phyloP scores from a whole-genome alignment of 2,888 invertebrate species.

The Colletes collaris region DNA sequence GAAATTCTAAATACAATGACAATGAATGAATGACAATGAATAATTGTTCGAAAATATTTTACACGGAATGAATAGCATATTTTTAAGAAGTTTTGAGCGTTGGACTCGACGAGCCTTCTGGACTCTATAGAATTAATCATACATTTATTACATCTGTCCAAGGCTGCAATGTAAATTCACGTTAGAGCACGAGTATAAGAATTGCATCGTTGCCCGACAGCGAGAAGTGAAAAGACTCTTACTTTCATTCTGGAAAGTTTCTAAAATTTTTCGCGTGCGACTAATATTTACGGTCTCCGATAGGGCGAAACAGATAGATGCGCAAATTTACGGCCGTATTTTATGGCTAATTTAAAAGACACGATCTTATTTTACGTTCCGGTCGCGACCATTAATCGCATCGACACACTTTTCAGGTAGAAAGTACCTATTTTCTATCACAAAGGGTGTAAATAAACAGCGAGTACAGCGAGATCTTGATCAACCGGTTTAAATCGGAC shows the following conservation, averaged over 20 bases:
- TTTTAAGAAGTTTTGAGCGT: no score
- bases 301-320: not conserved
- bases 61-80: no score
- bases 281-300: conserved; percentile 6
- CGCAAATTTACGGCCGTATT: conserved; percentile 22
- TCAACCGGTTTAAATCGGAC: no score
- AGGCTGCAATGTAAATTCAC: not conserved
- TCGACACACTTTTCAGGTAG: conserved; percentile 13
- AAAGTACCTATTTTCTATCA: not conserved
- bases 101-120: no score
- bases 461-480: no score
- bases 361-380: conserved; percentile 15
- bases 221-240: conserved; percentile 78
- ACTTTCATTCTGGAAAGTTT: conserved; percentile 74
- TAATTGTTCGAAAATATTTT: no score
- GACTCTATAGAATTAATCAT: no score
- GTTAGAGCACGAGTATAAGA: not conserved
- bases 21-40: no score
- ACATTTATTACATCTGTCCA: not conserved
- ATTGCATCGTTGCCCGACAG: conserved; percentile 68
- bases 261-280: conserved; percentile 66
- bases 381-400: conserved; percentile 15
- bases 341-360: conserved; percentile 37
- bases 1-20: no score
- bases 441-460: no score